Conservation (phyloP, 2,113 vertebrate species). For the Odobenus rosmarus region DNA sequence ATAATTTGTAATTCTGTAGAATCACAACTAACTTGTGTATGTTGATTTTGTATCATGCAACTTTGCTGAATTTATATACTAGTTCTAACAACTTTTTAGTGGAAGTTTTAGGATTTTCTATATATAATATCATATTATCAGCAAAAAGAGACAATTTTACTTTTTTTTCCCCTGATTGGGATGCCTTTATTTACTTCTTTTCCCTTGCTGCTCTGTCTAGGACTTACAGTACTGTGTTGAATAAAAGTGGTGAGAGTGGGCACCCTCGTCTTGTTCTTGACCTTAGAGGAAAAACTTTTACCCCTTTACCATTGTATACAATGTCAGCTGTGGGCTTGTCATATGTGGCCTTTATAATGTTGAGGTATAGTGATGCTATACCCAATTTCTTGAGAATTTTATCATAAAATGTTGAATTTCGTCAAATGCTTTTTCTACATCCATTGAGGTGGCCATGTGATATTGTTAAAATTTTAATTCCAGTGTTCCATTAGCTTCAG, state of each 20-base stretch:
- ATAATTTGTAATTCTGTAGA: not conserved
- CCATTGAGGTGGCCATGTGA: not conserved
- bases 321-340: not conserved
- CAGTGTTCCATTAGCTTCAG: not conserved
- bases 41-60: not conserved
- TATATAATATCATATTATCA: not conserved
- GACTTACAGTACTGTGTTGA: not conserved
- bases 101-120: not conserved
- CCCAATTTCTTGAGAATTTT: not conserved
- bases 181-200: not conserved
- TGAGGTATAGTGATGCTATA: not conserved
- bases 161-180: not conserved
- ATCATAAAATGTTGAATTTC: not conserved
- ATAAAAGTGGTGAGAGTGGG: not conserved
- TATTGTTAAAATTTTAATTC: not conserved
- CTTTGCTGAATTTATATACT: not conserved
- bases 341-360: not conserved
- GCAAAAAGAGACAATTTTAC: not conserved
- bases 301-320: not conserved
- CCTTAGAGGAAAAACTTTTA: not conserved
- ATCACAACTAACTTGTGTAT: not conserved
- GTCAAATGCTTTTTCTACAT: not conserved
- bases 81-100: not conserved
- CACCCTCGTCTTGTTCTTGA: not conserved
- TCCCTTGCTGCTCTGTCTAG: not conserved